Percentiles rank a stretch among this genome's conserved stretches.
Conservation (phyloP, 2,113 vertebrate genomes). For the Ginglymostoma cirratum region DNA sequence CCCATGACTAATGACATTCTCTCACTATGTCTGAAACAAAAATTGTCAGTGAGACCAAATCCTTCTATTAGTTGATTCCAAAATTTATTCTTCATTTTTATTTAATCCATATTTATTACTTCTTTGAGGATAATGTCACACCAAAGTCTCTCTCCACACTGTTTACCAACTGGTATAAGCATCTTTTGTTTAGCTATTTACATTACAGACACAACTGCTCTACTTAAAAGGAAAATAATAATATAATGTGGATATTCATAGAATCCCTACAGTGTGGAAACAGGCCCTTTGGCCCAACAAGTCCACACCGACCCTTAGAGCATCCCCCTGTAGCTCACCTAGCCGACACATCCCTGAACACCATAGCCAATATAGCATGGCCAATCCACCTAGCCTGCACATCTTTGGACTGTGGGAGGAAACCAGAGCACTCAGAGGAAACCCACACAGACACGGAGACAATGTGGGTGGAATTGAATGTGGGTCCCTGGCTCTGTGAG, state of each 20-base stretch:
- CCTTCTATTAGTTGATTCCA: background rate
- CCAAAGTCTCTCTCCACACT: background rate
- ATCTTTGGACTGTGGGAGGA: too few species aligned
- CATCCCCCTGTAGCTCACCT: too few species aligned
- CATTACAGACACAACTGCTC: background rate
- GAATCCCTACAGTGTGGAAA: too few species aligned
- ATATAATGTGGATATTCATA: background rate
- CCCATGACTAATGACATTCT: background rate
- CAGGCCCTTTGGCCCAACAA: too few species aligned
- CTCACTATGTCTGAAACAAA: background rate
- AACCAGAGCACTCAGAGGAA: too few species aligned
- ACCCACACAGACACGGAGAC: too few species aligned
- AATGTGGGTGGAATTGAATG: too few species aligned
- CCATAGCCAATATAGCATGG: too few species aligned
- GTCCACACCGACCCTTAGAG: too few species aligned
- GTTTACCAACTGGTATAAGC: background rate
- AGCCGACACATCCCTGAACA: too few species aligned
- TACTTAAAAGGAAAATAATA: background rate
- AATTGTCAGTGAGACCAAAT: background rate
- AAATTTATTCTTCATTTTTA: background rate
- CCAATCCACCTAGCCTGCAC: too few species aligned
- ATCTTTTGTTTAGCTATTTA: background rate
- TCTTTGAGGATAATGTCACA: background rate
- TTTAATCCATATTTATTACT: background rate
- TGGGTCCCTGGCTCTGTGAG: too few species aligned